Conservation (phyloP, 2,797 vertebrate species). For the Gymnodraco acuticeps region DNA sequence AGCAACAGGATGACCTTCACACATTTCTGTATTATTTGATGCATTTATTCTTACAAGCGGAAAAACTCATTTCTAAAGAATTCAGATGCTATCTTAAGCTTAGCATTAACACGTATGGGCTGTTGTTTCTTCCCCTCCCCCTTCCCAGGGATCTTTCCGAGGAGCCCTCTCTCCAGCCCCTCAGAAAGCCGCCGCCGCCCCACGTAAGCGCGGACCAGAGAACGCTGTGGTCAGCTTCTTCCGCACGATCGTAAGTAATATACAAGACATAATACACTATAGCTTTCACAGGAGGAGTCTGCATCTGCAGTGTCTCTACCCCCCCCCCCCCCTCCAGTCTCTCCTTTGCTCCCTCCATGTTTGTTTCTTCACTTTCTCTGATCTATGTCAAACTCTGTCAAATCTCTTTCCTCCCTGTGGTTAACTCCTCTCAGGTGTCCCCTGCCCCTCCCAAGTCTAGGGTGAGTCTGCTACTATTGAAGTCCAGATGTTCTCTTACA, state of each 20-base stretch:
- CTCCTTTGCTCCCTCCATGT: constrained; percentile 13
- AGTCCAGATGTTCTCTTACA: not conserved
- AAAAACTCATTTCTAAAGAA: no score
- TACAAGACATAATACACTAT: no score
- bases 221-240: constrained; percentile 98
- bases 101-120: not conserved
- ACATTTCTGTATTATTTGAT: not conserved
- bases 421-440: constrained; percentile 88
- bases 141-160: constrained; percentile 85
- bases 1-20: not conserved
- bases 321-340: not conserved
- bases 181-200: constrained; percentile 89
- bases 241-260: constrained; percentile 94
- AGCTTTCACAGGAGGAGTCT: not conserved
- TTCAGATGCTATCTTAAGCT: no score
- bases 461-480: constrained; percentile 84
- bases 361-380: constrained; percentile 21
- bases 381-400: constrained; percentile 30
- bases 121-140: not conserved
- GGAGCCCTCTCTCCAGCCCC: constrained; percentile 88
- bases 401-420: constrained; percentile 52
- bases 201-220: constrained; percentile 90
- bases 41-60: not conserved
- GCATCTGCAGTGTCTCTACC: not conserved
- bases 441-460: constrained; percentile 95